These are phyloP conservation scores for Gymnoscopelus microlampas DNA, from an alignment of 2,797 vertebrate genomes.

Conservation along the genomic window DNA sequence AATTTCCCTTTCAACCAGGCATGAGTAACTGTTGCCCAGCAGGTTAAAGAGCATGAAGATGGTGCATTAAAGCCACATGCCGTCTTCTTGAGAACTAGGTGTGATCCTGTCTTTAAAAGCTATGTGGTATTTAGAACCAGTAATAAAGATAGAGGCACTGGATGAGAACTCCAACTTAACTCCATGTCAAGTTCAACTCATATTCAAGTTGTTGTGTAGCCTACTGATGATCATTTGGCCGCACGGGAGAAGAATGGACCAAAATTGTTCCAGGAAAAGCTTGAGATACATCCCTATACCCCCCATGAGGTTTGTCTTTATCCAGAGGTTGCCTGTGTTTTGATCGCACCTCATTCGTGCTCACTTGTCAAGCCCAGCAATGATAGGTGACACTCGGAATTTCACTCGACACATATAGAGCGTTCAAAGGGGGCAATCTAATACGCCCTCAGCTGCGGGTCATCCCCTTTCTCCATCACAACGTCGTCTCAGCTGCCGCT, in stretches of 20 bases:
- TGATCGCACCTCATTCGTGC: slow-evolving; percentile 11
- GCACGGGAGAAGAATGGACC: slow-evolving; percentile 1
- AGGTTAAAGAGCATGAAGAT: not conserved
- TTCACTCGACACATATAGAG: slow-evolving; percentile 58
- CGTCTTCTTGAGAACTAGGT: not conserved
- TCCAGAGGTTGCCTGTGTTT: slow-evolving; percentile 12
- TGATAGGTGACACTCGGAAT: slow-evolving; percentile 32
- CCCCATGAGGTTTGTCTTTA: not conserved
- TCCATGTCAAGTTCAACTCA: too few relatives aligned
- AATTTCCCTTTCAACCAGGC: not conserved
- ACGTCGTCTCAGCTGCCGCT: slow-evolving; percentile 56
- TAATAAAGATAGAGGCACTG: slow-evolving; percentile 20
- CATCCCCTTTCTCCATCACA: slow-evolving; percentile 53
- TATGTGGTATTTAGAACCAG: slow-evolving; percentile 10
- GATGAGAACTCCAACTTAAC: slow-evolving; percentile 17
- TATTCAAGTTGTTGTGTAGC: too few relatives aligned
- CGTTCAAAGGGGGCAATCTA: slow-evolving; percentile 70
- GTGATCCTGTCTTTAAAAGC: not conserved
- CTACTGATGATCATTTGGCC: not conserved
- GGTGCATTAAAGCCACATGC: not conserved
- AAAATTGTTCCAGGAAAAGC: slow-evolving; percentile 16
- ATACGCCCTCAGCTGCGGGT: slow-evolving; percentile 68
- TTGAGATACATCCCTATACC: not conserved
- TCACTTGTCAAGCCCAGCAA: slow-evolving; percentile 12
- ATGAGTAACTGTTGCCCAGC: not conserved